Percentiles rank a stretch among this genome's conserved stretches.
Conservation (phyloP, 2,797 vertebrate genomes). For the Coccyzus lansbergi region DNA sequence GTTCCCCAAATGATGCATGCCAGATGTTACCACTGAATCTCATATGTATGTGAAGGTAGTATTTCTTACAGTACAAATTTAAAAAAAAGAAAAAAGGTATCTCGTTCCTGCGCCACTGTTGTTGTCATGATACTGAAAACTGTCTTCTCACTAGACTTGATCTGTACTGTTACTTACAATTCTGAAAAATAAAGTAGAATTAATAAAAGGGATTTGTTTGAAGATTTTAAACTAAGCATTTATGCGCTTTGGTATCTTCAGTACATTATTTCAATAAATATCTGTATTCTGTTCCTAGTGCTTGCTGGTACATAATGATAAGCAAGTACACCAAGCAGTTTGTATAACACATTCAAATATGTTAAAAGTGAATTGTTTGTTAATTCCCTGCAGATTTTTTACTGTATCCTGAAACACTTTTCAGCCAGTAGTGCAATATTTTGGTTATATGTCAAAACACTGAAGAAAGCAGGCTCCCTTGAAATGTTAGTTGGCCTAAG, state of each 20-base stretch:
- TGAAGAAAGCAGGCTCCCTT: neutral
- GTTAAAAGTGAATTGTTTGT: neutral
- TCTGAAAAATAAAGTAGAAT: neutral
- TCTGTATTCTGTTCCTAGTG: neutral
- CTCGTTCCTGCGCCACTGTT: neutral
- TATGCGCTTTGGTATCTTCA: neutral
- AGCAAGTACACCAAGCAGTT: neutral
- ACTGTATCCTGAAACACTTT: neutral
- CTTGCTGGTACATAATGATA: neutral
- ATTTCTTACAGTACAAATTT: neutral
- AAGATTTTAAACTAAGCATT: neutral
- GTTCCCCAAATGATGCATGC: conserved; percentile 23
- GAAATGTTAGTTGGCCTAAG: neutral
- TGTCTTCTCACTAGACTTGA: neutral
- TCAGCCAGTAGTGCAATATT: neutral
- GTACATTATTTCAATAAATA: neutral
- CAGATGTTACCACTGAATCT: neutral
- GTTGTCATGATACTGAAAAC: neutral
- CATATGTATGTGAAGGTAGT: neutral
- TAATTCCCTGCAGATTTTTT: neutral
- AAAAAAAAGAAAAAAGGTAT: neutral
- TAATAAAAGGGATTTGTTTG: neutral
- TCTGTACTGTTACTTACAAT: neutral
- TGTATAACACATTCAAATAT: neutral
- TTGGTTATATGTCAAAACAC: neutral